These are phyloP conservation scores for Chrysomela aeneicollis DNA, from an alignment of 2,888 invertebrate genomes.

Conservation along the genomic window DNA sequence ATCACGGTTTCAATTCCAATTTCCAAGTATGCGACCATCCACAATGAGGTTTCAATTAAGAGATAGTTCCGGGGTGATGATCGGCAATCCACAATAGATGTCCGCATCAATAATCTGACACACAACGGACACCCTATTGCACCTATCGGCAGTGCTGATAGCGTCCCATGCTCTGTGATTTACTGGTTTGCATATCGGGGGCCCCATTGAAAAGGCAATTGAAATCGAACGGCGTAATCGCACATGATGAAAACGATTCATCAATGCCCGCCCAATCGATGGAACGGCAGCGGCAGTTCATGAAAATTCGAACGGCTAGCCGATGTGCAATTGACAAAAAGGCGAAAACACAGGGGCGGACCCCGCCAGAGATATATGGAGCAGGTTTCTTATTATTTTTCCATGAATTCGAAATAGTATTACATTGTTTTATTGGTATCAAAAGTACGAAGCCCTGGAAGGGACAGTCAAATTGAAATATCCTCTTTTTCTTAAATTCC, in stretches of 20 bases:
- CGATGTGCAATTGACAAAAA: conserved; percentile 42
- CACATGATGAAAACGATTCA: conserved; percentile 64
- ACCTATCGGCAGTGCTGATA: conserved; percentile 58
- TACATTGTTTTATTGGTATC: no score
- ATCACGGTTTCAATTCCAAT: conserved; percentile 22
- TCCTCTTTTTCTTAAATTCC: no score
- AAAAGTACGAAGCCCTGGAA: no score
- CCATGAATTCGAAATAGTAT: no score
- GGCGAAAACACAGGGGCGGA: conserved; percentile 32
- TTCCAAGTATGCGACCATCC: conserved; percentile 19
- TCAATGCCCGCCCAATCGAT: conserved; percentile 59
- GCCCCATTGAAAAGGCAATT: conserved; percentile 63
- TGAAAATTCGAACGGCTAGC: conserved; percentile 55
- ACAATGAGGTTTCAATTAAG: conserved; percentile 36
- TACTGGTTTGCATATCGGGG: conserved; percentile 59
- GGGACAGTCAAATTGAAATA: no score
- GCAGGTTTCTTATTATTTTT: no score
- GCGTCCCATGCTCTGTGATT: conserved; percentile 59
- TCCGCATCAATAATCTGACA: conserved; percentile 53
- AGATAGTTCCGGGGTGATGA: conserved; percentile 39
- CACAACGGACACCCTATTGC: conserved; percentile 50
- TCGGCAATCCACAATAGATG: conserved; percentile 37
- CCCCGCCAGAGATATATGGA: no score
- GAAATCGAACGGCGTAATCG: conserved; percentile 62
- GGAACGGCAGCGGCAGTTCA: conserved; percentile 49